Base-by-base conservation (phyloP, 2,113 vertebrate species). In the Indicator maculatus region DNA sequence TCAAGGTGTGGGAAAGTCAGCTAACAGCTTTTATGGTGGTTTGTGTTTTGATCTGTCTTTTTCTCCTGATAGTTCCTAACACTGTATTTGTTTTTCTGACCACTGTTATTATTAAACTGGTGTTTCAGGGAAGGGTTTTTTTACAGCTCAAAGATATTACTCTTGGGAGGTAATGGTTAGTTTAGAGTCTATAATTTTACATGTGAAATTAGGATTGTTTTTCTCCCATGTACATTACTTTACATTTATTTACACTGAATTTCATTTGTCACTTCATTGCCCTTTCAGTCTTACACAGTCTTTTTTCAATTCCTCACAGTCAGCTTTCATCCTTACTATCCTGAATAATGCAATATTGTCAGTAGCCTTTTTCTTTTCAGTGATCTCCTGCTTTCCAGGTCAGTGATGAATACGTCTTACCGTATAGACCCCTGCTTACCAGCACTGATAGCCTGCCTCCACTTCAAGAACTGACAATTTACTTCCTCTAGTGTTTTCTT, bases 121-220 rank as follows among this genome's bases (percentile, higher is more conserved):
- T 69, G 21, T 89, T 91, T 93, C 47, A 65, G 23, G 9, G 30
- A 84, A 89, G 2, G 2, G 0, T n/a, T n/a, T 64, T 64, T 89
- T 91, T 87, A 82, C 58, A 89, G n/a, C 5, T 4, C 19, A 15
- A 78, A 73, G 59, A 59, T 85, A 91, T 5, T 59, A 73, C 12
- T 73, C 36, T 66, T 52, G 55, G 45, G 45, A 94, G 4, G 14
- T 70, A 85, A 89, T 73, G 18, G 39, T 80, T 91, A 79, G 39
- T 66, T 96, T 59, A 83, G 19, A 89, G 11, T 26, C 79, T 82
- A 28, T 70, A 84, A 85, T 89, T 93, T 93, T 88, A 28, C 76
- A 39, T 80, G 63, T 73, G 39, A 89, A 85, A 93, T 89, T 93
- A 83, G 24, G 63, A 70, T 73, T 91, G 39, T 16, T 96, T 91